Evolutionary conservation across 2,113 vertebrate species (phyloP).

Genomic region (Atractosteus spatula): DNA sequence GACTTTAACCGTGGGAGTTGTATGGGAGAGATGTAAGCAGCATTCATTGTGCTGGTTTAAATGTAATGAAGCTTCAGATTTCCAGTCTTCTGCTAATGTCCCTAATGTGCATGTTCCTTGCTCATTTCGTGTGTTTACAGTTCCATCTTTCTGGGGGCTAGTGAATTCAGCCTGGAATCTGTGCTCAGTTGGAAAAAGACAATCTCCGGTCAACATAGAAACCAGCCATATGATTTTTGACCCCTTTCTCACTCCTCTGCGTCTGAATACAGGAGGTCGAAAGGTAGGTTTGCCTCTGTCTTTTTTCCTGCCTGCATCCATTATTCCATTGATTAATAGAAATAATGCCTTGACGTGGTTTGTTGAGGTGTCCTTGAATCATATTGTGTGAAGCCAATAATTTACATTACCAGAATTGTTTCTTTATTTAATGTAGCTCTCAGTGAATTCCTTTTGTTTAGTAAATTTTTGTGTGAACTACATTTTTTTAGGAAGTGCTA

Average conservation of each 20-base stretch:
- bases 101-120: background rate
- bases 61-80: too few species aligned
- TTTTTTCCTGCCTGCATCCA: background rate
- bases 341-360: too few species aligned
- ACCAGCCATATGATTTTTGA: slow-evolving; percentile 99
- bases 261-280: slow-evolving; percentile 90
- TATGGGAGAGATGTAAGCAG: too few species aligned
- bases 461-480: too few species aligned
- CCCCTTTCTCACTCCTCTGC: slow-evolving; percentile 90
- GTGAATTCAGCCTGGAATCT: slow-evolving; percentile 99
- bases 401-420: too few species aligned
- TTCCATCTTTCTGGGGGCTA: slow-evolving; percentile 98
- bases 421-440: too few species aligned
- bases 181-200: slow-evolving; percentile 94
- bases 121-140: slow-evolving; percentile 57
- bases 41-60: too few species aligned
- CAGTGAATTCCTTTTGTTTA: too few species aligned
- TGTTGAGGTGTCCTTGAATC: too few species aligned
- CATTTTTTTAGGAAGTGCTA: too few species aligned
- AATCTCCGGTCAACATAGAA: slow-evolving; percentile 97
- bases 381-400: too few species aligned
- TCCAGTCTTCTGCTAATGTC: background rate
- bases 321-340: too few species aligned
- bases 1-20: background rate
- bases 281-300: slow-evolving; percentile 75